Percentiles rank a stretch among this genome's conserved stretches.
phyloP scores from a whole-genome alignment of 2,888 invertebrate genomes.

The Melinopterus prodromus region DNA sequence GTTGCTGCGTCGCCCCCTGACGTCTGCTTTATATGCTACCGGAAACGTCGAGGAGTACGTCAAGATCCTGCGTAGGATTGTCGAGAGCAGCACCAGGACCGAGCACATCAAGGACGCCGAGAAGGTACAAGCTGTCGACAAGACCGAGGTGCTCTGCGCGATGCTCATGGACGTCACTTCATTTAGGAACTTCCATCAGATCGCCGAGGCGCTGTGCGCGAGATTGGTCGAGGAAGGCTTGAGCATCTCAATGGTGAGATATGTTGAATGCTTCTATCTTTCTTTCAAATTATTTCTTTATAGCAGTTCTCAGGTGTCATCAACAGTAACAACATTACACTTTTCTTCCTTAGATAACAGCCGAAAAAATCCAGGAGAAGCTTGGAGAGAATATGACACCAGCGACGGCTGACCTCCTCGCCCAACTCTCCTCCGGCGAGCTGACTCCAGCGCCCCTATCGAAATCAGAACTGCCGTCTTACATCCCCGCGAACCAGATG shows the following conservation, averaged over 20 bases:
- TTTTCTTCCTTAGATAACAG: conserved; percentile 52
- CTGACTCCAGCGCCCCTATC: conserved; percentile 62
- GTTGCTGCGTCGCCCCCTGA: conserved; percentile 66
- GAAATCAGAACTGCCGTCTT: conserved; percentile 52
- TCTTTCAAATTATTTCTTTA: too few relatives aligned
- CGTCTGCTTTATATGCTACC: conserved; percentile 67
- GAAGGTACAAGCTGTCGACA: conserved; percentile 47
- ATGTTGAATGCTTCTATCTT: conserved; percentile 31
- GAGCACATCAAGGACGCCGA: conserved; percentile 51
- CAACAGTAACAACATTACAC: background rate
- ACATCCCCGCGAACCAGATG: conserved; percentile 59
- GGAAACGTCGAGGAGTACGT: conserved; percentile 71
- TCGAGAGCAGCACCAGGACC: conserved; percentile 59
- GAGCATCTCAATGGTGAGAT: conserved; percentile 64
- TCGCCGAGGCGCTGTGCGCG: conserved; percentile 63
- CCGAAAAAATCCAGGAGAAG: conserved; percentile 70
- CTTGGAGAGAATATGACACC: conserved; percentile 73
- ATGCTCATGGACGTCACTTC: conserved; percentile 65
- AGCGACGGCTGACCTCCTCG: conserved; percentile 68
- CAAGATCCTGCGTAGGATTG: conserved; percentile 65
- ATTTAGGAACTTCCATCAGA: conserved; percentile 59
- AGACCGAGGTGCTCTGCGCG: conserved; percentile 64
- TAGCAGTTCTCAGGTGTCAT: too few relatives aligned
- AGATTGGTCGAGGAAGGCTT: conserved; percentile 71
- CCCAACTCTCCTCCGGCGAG: conserved; percentile 71